Percentiles rank a stretch among this genome's conserved stretches.
Conservation (phyloP, 2,113 vertebrate species). For the Pampusana beccarii region DNA sequence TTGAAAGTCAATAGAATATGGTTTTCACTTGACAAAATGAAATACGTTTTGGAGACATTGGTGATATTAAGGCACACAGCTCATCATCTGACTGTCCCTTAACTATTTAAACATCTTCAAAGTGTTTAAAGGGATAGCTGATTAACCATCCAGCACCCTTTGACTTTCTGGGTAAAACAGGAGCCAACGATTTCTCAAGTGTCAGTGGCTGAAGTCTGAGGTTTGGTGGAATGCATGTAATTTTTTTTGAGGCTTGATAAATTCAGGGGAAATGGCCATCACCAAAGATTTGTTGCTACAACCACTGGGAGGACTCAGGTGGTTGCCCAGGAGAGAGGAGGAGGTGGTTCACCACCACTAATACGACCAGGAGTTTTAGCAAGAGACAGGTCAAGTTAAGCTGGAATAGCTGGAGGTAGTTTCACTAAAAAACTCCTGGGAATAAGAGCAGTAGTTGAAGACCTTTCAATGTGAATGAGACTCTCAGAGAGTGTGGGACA, state of each 20-base stretch:
- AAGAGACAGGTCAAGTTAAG: neutral
- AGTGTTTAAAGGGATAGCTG: neutral
- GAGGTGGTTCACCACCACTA: neutral
- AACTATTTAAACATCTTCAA: neutral
- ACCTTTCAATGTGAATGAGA: neutral
- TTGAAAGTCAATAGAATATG: neutral
- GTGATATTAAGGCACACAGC: neutral
- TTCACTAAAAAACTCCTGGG: neutral
- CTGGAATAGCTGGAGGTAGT: neutral
- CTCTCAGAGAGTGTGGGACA: neutral
- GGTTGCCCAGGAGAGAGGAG: neutral
- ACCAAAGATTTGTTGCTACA: neutral
- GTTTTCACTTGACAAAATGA: neutral
- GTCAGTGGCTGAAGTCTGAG: neutral
- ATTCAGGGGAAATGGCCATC: neutral
- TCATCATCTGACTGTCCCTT: neutral
- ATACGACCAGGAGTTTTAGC: neutral
- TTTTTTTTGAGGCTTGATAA: neutral
- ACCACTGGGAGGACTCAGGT: neutral
- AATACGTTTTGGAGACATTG: neutral
- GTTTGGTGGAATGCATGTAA: neutral
- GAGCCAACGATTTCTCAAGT: neutral
- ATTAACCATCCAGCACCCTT: neutral
- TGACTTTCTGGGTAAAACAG: neutral
- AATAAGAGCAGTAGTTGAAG: neutral